Base-by-base conservation (phyloP, 2,888 invertebrate genomes). In the Sussaba pulchella region DNA sequence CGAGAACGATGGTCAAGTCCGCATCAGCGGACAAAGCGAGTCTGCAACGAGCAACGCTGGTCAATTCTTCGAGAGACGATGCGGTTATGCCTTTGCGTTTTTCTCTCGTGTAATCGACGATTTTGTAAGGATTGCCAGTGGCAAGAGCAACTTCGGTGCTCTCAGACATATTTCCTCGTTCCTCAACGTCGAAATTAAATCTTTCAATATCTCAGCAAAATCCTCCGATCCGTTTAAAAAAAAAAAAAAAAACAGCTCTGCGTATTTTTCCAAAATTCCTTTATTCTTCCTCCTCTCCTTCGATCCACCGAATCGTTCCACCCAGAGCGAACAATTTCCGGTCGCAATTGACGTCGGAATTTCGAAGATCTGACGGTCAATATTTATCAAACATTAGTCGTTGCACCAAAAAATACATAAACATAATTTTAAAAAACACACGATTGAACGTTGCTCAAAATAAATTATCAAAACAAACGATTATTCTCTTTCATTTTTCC, bases 41-140 rank as follows among this genome's bases (percentile, higher is more conserved):
- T 92, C 97, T 96, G 88, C 95, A 96, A 66, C 96, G 94, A 70
- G 96, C 96, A 93, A 96, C 96, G 82, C 94, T 93, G 85, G 96
- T 94, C 89, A 97, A 94, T 90, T 97, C 97, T 89, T 96, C 95
- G 61, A 98, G 93, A 17, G 96, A 96, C 54, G 94, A 93, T 67
- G 97, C 97, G 79, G 97, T 97, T 87, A 97, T 94, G 83, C 97
- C 97, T 93, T 97, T 97, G 90, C 96, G 95, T 88, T 95, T 95
- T 91, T 97, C 96, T 87, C 97, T 94, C 87, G 95, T 95, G 84
- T 96, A 94, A 93, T 97, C 97, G 85, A 96, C 96, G 88, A 96
- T 96, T 94, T 96, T 96, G 91, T 96, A 96, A 36, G 96, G 96
- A 91, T 95, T 95, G 85, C 93, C 94, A 21, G 87, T 61, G 66